These are phyloP conservation scores for Pomatostomus ruficeps DNA, from an alignment of 2,113 vertebrate genomes.

Conservation along the genomic window DNA sequence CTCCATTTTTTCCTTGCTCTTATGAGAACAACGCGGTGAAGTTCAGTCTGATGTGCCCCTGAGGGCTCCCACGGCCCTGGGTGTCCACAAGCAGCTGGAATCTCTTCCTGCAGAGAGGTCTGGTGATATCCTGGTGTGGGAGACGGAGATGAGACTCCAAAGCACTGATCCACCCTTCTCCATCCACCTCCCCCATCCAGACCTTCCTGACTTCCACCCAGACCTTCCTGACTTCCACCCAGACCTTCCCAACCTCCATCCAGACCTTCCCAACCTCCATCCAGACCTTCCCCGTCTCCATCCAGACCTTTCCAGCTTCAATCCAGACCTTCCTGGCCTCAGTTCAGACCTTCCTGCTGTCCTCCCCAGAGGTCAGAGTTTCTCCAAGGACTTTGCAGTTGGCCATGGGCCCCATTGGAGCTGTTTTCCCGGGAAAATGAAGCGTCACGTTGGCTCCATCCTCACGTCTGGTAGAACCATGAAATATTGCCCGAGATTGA, in stretches of 20 bases:
- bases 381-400: background rate
- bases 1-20: background rate
- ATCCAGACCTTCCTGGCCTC: background rate
- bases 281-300: background rate
- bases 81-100: background rate
- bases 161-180: background rate
- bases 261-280: background rate
- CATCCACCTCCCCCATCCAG: background rate
- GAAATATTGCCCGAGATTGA: conserved; percentile 52
- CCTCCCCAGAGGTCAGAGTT: background rate
- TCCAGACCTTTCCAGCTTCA: background rate
- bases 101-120: background rate
- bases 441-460: background rate
- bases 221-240: background rate
- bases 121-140: fast-evolving
- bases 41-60: background rate
- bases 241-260: background rate
- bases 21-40: fast-evolving
- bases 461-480: background rate
- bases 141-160: background rate
- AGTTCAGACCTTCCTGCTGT: background rate
- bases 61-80: background rate
- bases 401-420: background rate
- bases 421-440: background rate
- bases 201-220: background rate